A percentile compares a stretch with the other conserved stretches of the same genome.
Evolutionary conservation across 2,888 invertebrate genomes (phyloP).

Genomic region (Drosophila algonquin): DNA sequence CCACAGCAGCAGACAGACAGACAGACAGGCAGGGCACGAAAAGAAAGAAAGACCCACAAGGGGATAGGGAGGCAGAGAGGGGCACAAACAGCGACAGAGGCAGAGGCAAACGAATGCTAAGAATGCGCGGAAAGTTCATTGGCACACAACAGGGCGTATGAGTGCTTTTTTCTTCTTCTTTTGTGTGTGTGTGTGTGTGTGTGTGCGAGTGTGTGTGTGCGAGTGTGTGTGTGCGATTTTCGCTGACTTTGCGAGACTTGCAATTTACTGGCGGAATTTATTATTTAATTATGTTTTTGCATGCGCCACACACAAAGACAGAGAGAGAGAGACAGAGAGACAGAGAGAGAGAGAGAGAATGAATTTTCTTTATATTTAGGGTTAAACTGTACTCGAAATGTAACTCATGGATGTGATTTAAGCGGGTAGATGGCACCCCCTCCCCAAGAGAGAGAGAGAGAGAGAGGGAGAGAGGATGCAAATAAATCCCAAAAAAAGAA

Average conservation of each 20-base stretch:
- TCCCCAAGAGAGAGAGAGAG: too few species aligned
- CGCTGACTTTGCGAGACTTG: slow-evolving; percentile 26
- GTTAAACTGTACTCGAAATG: slow-evolving; percentile 21
- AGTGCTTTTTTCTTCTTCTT: slow-evolving; percentile 22
- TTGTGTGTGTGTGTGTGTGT: background rate
- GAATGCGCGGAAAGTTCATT: slow-evolving; percentile 59
- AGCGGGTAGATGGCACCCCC: background rate
- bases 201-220: background rate
- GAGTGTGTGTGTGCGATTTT: background rate
- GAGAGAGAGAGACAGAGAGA: slow-evolving; percentile 16
- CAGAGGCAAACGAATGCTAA: background rate
- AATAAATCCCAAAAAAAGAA: too few species aligned
- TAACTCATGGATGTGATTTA: slow-evolving; percentile 26
- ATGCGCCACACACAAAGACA: slow-evolving; percentile 23
- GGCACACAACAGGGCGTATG: slow-evolving; percentile 69
- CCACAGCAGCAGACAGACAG: too few species aligned
- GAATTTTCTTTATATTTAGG: background rate
- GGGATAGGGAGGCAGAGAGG: slow-evolving; percentile 2
- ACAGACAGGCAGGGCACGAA: background rate
- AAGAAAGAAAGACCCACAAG: slow-evolving; percentile 3
- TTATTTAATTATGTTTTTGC: slow-evolving; percentile 67
- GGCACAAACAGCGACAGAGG: slow-evolving; percentile 11
- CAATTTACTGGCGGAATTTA: slow-evolving; percentile 60
- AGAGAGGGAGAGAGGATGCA: too few species aligned
- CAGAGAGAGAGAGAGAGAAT: slow-evolving; percentile 10